Evolutionary conservation across 2,113 vertebrate genomes (phyloP), one percentile per base, ranked within the genome.

Genomic region (Pleuronectes platessa): DNA sequence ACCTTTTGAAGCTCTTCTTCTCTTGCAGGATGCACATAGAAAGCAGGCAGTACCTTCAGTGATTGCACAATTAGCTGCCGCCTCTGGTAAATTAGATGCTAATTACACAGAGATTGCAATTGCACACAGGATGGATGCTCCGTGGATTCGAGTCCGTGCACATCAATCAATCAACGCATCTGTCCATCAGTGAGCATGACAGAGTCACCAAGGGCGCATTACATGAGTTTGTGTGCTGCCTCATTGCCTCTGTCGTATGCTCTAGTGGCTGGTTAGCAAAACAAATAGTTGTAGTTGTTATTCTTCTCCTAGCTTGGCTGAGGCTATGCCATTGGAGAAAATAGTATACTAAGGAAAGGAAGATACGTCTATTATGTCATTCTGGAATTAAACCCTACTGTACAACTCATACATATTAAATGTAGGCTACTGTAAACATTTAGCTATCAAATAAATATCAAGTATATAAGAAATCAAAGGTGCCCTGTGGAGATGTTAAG

Each of bases 41-140:
- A 18, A 27, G 49, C 71, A 63, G 64, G 0, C 70, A 40, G 70
- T n/a, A 37, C 10, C 72, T 68, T 58, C 53, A 17, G 67, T 91
- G 81, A 88, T 85, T 85, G 70, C 71, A 23, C 84, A 62, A 89
- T 88, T 80, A 78, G 59, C 64, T 70, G 71, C 63, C 75, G 75
- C n/a, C 63, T 77, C 71, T 67, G 61, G 69, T 80, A 86, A 88
- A 89, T 83, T 75, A 84, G 58, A 74, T 68, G 76, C 79, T 88
- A 86, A 91, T 86, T 83, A 76, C 64, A 68, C 75, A 24, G 73
- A 85, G 70, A 86, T 61, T 83, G 83, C 31, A 3, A 68, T 63
- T 64, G 71, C 60, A 81, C 79, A 86, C 60, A 81, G 61, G 79
- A 59, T 61, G 40, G 65, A 68, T 45, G 42, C 51, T 74, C 40